Evolutionary conservation across 2,797 vertebrate species (phyloP).

Genomic region (Dallia pectoralis): DNA sequence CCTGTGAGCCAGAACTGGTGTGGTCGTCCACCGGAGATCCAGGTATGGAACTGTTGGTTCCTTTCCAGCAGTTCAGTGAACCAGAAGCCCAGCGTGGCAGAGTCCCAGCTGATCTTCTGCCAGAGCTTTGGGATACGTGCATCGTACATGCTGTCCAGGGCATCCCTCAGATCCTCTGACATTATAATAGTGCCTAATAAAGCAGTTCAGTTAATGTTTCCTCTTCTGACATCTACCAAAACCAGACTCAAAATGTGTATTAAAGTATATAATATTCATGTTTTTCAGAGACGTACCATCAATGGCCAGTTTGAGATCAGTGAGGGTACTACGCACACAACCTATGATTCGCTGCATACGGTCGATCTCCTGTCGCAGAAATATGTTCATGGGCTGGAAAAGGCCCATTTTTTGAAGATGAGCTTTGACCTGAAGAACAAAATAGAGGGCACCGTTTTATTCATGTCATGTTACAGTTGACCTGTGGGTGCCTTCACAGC

Average conservation of each 20-base stretch:
- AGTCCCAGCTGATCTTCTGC: conserved; percentile 83
- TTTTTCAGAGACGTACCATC: conserved; percentile 69
- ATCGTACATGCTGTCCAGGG: conserved; percentile 81
- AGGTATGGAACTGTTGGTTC: conserved; percentile 81
- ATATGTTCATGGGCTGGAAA: conserved; percentile 82
- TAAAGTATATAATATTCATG: too few species aligned
- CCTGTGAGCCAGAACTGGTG: conserved; percentile 85
- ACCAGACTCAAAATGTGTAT: background rate
- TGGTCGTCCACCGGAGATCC: conserved; percentile 75
- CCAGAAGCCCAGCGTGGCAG: conserved; percentile 84
- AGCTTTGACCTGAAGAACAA: conserved; percentile 69
- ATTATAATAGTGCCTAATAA: conserved; percentile 80
- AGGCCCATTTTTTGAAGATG: conserved; percentile 80
- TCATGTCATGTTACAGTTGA: background rate
- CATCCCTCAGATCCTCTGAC: conserved; percentile 83
- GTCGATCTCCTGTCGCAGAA: conserved; percentile 83
- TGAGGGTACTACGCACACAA: conserved; percentile 75
- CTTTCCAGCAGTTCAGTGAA: conserved; percentile 84
- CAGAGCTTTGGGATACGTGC: conserved; percentile 79
- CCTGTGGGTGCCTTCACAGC: background rate
- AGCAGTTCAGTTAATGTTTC: conserved; percentile 1
- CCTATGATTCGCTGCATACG: conserved; percentile 80
- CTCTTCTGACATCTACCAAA: background rate
- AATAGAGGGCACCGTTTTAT: background rate
- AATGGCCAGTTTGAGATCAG: conserved; percentile 80